Evolutionary conservation across 2,113 vertebrate genomes (phyloP).

Genomic region (Lampris megalopsis): DNA sequence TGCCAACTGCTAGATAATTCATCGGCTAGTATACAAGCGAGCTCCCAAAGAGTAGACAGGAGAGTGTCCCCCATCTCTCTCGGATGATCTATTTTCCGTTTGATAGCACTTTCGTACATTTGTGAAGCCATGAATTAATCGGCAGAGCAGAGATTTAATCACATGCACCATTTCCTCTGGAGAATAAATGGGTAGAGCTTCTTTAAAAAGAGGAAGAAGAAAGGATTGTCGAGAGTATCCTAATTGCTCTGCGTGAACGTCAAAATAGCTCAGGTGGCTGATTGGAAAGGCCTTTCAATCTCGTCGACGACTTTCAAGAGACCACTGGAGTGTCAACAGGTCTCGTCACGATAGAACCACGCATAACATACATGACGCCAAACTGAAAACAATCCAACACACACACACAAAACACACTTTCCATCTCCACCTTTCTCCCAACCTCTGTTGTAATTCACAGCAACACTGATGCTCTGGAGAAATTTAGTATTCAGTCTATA

Average conservation of each 20-base stretch:
- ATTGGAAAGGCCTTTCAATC: slow-evolving; percentile 38
- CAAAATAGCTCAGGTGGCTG: slow-evolving; percentile 43
- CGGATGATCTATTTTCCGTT: slow-evolving; percentile 71
- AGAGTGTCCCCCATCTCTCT: slow-evolving; percentile 37
- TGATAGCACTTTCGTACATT: slow-evolving; percentile 78
- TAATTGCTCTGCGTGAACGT: slow-evolving; percentile 47
- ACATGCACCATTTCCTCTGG: slow-evolving; percentile 68
- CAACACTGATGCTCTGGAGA: neutral
- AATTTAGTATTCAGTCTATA: neutral
- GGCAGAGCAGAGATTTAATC: slow-evolving; percentile 78
- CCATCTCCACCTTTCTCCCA: neutral
- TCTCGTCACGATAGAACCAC: neutral
- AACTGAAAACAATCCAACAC: neutral
- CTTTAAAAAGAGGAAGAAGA: slow-evolving; percentile 65
- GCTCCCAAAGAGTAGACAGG: slow-evolving; percentile 27
- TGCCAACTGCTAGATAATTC: slow-evolving; percentile 54
- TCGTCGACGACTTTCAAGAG: slow-evolving; percentile 8
- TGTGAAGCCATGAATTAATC: slow-evolving; percentile 81
- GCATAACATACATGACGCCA: neutral
- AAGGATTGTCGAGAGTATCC: slow-evolving; percentile 49
- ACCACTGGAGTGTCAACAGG: neutral
- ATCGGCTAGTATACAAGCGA: slow-evolving; percentile 34
- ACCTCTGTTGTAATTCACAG: neutral
- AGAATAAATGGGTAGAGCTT: slow-evolving; percentile 68
- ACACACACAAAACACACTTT: neutral